phyloP scores from a whole-genome alignment of 2,888 invertebrate species.

The Torymus tubicola region DNA sequence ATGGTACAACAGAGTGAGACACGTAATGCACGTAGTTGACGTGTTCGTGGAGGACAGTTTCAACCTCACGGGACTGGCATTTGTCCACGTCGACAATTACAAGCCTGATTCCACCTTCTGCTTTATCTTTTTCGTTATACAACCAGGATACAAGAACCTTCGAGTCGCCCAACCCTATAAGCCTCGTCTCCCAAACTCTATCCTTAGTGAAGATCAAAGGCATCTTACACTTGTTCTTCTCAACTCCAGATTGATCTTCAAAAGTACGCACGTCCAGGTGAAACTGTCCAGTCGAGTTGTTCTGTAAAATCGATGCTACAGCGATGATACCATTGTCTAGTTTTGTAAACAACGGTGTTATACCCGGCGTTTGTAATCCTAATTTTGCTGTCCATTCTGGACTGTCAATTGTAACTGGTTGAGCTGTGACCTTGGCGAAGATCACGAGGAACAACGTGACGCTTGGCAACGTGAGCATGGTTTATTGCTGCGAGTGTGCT shows the following conservation, averaged over 20 bases:
- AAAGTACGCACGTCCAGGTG: neutral
- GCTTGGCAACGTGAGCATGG: too few relatives aligned
- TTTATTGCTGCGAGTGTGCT: too few relatives aligned
- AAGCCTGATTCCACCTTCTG: neutral
- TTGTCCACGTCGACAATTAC: neutral
- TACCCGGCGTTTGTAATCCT: conserved; percentile 8
- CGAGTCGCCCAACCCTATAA: neutral
- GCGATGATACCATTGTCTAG: neutral
- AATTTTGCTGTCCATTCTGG: conserved; percentile 1
- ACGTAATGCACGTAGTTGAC: neutral
- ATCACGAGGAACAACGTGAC: too few relatives aligned
- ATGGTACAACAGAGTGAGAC: neutral
- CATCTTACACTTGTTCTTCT: neutral
- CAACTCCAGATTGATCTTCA: neutral
- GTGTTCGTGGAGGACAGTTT: neutral
- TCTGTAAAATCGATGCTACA: neutral
- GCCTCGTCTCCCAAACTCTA: neutral
- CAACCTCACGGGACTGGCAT: neutral
- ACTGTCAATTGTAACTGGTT: neutral
- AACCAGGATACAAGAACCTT: neutral
- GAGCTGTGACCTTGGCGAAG: neutral
- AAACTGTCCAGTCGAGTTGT: neutral
- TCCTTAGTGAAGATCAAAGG: neutral
- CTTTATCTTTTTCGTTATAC: neutral
- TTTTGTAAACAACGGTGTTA: conserved; percentile 6